These are phyloP conservation scores for Trichosurus vulpecula DNA, from an alignment of 2,797 vertebrate genomes.

Conservation along the genomic window DNA sequence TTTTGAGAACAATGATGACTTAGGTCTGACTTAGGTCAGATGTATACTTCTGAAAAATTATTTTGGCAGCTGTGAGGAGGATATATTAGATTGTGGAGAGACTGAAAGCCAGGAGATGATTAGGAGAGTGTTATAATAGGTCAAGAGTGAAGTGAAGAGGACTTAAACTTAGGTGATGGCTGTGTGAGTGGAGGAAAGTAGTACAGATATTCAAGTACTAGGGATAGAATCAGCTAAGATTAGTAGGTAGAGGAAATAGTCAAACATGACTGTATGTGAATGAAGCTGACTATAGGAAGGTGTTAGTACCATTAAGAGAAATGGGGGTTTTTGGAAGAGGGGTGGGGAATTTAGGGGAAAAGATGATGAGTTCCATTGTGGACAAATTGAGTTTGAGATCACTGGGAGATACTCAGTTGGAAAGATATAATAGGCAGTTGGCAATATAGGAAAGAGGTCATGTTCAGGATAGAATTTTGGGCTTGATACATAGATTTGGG, in stretches of 20 bases:
- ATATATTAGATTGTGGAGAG: neutral
- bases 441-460: no score
- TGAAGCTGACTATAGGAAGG: neutral
- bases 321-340: neutral
- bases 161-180: neutral
- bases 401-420: no score
- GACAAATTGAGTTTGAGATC: neutral
- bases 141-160: neutral
- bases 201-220: neutral
- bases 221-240: no score
- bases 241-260: neutral
- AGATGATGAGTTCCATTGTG: neutral
- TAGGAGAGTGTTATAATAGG: neutral
- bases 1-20: neutral
- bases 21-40: neutral
- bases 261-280: neutral
- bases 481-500: no score
- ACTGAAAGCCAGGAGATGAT: neutral
- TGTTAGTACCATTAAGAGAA: neutral
- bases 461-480: no score
- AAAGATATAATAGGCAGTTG: no score
- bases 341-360: neutral
- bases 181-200: no score
- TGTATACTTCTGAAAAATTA: neutral
- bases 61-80: neutral